Conservation (phyloP, 1,140 invertebrate species). For the Euwallacea fornicatus region DNA sequence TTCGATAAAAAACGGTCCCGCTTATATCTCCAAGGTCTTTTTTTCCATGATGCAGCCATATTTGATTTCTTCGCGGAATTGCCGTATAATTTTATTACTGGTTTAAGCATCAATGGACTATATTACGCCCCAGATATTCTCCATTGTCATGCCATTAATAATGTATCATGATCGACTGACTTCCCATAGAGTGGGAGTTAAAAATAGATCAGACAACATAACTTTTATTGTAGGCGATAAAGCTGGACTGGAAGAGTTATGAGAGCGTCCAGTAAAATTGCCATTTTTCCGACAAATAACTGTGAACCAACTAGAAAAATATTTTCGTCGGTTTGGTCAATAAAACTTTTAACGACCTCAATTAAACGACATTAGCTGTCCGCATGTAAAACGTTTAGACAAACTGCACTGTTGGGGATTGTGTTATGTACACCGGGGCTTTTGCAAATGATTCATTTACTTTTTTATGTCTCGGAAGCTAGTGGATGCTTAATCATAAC, state of each 20-base stretch:
- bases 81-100: neutral
- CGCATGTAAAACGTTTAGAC: constrained; percentile 19
- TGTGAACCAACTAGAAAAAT: constrained; percentile 7
- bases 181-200: too few species aligned
- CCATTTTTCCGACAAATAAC: neutral
- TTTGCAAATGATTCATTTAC: neutral
- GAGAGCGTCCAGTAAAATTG: too few species aligned
- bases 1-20: constrained; percentile 18
- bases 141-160: too few species aligned
- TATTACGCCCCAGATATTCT: too few species aligned
- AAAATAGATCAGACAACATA: too few species aligned
- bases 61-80: constrained; percentile 1
- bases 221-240: too few species aligned
- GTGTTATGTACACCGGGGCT: neutral
- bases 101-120: too few species aligned
- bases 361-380: constrained; percentile 20
- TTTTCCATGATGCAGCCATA: constrained; percentile 1
- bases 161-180: too few species aligned
- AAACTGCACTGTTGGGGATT: constrained; percentile 14
- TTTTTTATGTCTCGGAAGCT: neutral
- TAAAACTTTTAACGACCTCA: constrained; percentile 18
- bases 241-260: too few species aligned
- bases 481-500: too few species aligned
- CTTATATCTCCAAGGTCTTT: constrained; percentile 11
- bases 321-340: constrained; percentile 14